Base-by-base conservation (phyloP, 2,888 invertebrate species). In the Amiota minor region DNA sequence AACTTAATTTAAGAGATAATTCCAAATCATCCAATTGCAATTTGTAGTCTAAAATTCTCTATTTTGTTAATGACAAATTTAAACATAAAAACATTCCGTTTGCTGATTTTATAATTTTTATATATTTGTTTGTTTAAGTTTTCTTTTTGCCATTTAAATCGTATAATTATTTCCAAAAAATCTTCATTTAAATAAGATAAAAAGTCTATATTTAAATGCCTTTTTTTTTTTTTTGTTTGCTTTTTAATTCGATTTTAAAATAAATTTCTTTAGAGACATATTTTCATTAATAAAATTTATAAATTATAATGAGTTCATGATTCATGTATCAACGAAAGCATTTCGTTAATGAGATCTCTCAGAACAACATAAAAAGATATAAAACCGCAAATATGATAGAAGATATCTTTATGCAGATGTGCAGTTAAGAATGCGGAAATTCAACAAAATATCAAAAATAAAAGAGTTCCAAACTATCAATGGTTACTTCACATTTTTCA, bases 401-500 rank as follows among this genome's bases (percentile, higher is more conserved):
- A 70, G 69, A 70, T 75, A 73, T 35, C 35, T 35, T 2, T 35
- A 35, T 35, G 6, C 35, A 35, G 35, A 35, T 35, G 6, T 35
- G 6, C 65, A 64, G 70, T 77, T 70, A 62, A 71, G 74, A 64
- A 55, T 70, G 76, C 74, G 75, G 75, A 74, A 71, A 70, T 67
- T 14, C 35, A 11, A 16, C 23, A 18, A 18, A 69, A 47, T 23
- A 49, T 65, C 64, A 64, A 47, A 16, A 61, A 47, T 47, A 46
- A 55, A 75, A 80, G 72, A 72, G 76, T 68, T 77, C 35, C 9
- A 2, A 73, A 74, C 77, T 81, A 80, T 83, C 78, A 82, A 79
- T 79, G 76, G 80, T 77, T 78, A 78, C 82, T 85, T 85, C 79
- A 76, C 76, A 84, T 71, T 20, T 2, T 23, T 45, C 6, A 67